Conservation (phyloP, 2,797 vertebrate species). For the Semotilus atromaculatus region DNA sequence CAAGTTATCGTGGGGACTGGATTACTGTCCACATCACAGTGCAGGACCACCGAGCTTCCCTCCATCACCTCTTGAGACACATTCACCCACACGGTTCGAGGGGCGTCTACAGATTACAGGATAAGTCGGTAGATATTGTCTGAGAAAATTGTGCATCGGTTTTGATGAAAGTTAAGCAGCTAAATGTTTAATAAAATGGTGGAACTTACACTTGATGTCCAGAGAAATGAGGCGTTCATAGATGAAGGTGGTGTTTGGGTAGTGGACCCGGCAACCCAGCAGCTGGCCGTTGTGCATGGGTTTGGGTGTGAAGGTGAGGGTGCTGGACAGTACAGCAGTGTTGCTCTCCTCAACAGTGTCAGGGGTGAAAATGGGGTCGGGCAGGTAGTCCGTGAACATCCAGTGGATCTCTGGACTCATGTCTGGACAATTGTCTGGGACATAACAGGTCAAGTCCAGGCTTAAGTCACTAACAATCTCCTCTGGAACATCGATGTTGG, state of each 20-base stretch:
- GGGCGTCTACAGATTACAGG: slow-evolving; percentile 74
- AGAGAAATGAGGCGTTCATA: slow-evolving; percentile 86
- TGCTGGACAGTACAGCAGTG: slow-evolving; percentile 84
- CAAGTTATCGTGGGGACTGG: slow-evolving; percentile 84
- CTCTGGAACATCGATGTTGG: slow-evolving; percentile 85
- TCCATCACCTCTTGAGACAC: slow-evolving; percentile 88
- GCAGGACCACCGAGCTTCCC: slow-evolving; percentile 82
- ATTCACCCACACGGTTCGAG: slow-evolving; percentile 87
- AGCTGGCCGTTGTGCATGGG: slow-evolving; percentile 87
- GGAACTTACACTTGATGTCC: slow-evolving; percentile 88
- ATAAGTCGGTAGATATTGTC: neutral
- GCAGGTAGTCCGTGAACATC: slow-evolving; percentile 87
- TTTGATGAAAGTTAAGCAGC: neutral
- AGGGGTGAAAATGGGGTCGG: slow-evolving; percentile 79
- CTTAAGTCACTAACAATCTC: slow-evolving; percentile 85
- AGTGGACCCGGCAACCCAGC: slow-evolving; percentile 88
- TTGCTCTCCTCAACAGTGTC: slow-evolving; percentile 83
- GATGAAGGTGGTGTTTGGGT: slow-evolving; percentile 82
- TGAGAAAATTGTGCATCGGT: neutral
- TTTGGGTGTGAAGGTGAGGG: slow-evolving; percentile 85
- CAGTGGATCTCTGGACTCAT: slow-evolving; percentile 87
- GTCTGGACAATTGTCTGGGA: slow-evolving; percentile 90
- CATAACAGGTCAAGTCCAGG: slow-evolving; percentile 87
- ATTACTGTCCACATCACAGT: slow-evolving; percentile 90
- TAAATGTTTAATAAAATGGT: neutral